A percentile compares a stretch with the other conserved stretches of the same genome.
phyloP scores from a whole-genome alignment of 2,888 invertebrate species.

The Athripsodes cinereus region DNA sequence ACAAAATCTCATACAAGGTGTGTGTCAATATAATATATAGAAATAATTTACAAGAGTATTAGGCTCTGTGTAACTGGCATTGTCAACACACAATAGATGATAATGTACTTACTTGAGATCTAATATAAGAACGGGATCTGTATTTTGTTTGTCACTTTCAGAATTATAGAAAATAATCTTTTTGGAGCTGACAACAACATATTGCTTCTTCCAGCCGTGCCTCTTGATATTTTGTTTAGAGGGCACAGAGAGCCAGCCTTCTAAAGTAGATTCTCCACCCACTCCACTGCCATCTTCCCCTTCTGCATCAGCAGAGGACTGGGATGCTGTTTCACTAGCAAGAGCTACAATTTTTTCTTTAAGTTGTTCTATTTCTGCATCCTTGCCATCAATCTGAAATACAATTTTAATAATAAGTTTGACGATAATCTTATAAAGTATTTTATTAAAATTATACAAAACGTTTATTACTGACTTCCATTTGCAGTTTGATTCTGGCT shows the following conservation, averaged over 20 bases:
- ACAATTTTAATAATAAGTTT: too few relatives aligned
- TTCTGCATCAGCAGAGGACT: constrained; percentile 86
- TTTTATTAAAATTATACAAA: too few relatives aligned
- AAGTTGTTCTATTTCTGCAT: constrained; percentile 90
- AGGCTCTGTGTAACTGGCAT: too few relatives aligned
- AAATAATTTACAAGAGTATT: too few relatives aligned
- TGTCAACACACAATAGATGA: too few relatives aligned
- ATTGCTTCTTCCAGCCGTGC: constrained; percentile 96
- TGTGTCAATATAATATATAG: too few relatives aligned
- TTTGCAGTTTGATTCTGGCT: constrained; percentile 69
- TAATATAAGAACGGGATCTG: constrained; percentile 89
- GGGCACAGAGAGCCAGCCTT: constrained; percentile 94
- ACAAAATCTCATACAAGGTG: too few relatives aligned
- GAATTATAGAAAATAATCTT: constrained; percentile 97
- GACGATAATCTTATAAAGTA: too few relatives aligned
- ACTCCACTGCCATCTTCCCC: constrained; percentile 62
- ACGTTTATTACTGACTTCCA: constrained; percentile 58
- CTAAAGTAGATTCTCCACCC: constrained; percentile 71
- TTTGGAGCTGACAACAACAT: constrained; percentile 92
- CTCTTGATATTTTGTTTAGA: constrained; percentile 92
- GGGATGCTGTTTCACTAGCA: constrained; percentile 82
- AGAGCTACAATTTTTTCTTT: constrained; percentile 76
- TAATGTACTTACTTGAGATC: constrained; percentile 74
- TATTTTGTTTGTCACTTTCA: constrained; percentile 89
- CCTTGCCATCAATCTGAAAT: constrained; percentile 78